Base-by-base conservation (phyloP, 2,888 invertebrate species). In the Willowsia nigromaculata region DNA sequence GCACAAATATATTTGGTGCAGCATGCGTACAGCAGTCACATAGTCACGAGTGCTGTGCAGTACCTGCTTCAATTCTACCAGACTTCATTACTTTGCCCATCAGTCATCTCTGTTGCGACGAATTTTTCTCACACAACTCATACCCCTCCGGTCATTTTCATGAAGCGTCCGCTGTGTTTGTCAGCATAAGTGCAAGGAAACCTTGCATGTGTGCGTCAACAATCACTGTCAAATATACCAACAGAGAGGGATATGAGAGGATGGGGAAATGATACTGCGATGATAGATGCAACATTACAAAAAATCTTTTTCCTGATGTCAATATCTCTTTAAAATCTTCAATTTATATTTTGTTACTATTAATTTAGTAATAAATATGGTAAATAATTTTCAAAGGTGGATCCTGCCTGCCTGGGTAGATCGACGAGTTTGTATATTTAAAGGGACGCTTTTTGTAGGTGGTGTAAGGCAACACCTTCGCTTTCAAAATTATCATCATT, bases 381-480 rank as follows among this genome's bases (percentile, higher is more conserved):
- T 74, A 50, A 68, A 68, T 37, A 11, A 47, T 65, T 43, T 71
- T 74, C 27, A 7, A 74, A 74, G 74, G 74, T 27, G 74, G 74
- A 50, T 74, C 47, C 74, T 27, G 9, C 59, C 59, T 59, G 59
- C 59, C 59, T 59, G 27, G 13, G n/a, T 18, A 11, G 37, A 37
- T 25, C 59, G 37, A 65, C 43, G 71, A 71, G 25, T 74, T 74
- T 74, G n/a, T n/a, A 11, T 27, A 40, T 47, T 27, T 37, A 59
- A 59, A 80, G 0, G 37, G 18, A 18, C 50, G n/a, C 11, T 2
- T 7, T 65, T 84, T 53, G 84, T 84, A 84, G 84, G 84, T 84
- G 84, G 78, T 74, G 74, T 74, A 84, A 56, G 62, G 78, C 9
- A 85, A 78, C 85, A 85, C 85, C 85, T 85, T 85, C 85, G 47